A percentile compares a stretch with the other conserved stretches of the same genome.
phyloP scores from a whole-genome alignment of 92 coral and sea anemone species.

The Umimayanthus chanpuru region DNA sequence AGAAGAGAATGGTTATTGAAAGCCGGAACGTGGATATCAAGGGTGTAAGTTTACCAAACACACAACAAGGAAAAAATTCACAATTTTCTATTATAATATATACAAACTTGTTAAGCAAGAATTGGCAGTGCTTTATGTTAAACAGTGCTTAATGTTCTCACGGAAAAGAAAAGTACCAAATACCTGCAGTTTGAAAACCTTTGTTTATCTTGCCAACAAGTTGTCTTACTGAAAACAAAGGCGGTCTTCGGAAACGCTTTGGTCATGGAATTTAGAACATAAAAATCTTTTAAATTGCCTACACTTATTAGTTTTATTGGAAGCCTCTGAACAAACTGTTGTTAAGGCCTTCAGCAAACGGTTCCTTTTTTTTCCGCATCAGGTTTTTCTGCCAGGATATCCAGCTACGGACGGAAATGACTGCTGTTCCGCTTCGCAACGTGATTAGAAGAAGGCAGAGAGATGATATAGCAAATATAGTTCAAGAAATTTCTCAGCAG shows the following conservation, averaged over 20 bases:
- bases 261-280: neutral
- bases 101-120: too few species aligned
- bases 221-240: neutral
- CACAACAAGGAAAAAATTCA: neutral
- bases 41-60: neutral
- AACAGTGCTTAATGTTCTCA: too few species aligned
- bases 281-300: neutral
- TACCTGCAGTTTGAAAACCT: neutral
- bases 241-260: neutral
- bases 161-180: neutral
- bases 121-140: too few species aligned
- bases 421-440: too few species aligned
- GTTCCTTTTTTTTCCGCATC: too few species aligned
- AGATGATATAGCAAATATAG: too few species aligned
- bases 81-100: too few species aligned
- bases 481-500: too few species aligned
- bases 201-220: neutral
- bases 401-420: too few species aligned
- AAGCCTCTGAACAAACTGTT: neutral
- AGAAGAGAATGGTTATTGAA: neutral
- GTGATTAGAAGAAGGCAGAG: too few species aligned
- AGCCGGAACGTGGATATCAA: neutral
- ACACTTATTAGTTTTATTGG: neutral
- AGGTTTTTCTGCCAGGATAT: too few species aligned
- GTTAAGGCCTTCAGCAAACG: neutral